phyloP scores from a whole-genome alignment of 2,113 vertebrate genomes.

The Pomatostomus ruficeps region DNA sequence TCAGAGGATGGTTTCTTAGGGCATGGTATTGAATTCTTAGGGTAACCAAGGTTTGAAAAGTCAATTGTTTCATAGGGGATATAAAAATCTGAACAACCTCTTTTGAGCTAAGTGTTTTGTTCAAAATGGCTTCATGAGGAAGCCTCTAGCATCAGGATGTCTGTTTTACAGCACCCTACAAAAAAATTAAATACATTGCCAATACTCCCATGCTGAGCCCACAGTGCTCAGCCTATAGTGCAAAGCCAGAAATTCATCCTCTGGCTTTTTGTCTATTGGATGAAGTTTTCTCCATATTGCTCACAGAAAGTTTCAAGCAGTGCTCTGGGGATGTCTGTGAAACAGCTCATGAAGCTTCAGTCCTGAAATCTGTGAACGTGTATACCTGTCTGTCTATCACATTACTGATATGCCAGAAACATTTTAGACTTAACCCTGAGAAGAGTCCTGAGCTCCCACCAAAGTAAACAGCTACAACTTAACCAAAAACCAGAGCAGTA shows the following conservation, averaged over 20 bases:
- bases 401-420: neutral
- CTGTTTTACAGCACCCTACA: neutral
- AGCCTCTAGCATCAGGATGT: neutral
- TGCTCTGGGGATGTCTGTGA: neutral
- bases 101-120: neutral
- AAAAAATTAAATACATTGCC: neutral
- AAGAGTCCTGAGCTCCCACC: neutral
- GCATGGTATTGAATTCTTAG: neutral
- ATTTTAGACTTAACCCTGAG: neutral
- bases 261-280: neutral
- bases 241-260: neutral
- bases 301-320: neutral
- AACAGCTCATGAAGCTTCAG: neutral
- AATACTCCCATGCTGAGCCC: neutral
- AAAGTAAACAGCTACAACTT: neutral
- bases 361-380: neutral
- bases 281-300: neutral
- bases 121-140: neutral
- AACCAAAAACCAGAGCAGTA: neutral
- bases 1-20: neutral
- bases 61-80: neutral
- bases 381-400: neutral
- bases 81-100: neutral
- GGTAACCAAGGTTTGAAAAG: neutral
- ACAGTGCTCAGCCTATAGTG: neutral